Evolutionary conservation across 2,888 invertebrate species (phyloP), one percentile per base, ranked within the genome.

Genomic region (Bombylius major): DNA sequence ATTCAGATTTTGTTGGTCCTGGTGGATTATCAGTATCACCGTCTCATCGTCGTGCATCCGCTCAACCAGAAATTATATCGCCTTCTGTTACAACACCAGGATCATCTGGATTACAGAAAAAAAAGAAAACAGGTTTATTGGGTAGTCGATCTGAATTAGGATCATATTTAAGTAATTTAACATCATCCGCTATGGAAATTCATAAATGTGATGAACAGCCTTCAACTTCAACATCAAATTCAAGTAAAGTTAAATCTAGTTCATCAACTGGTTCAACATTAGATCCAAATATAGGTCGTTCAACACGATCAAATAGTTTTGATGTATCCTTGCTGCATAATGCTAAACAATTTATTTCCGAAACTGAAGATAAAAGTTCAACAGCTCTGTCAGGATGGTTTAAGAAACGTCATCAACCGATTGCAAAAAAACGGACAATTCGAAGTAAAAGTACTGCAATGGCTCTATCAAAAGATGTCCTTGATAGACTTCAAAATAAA

Each of bases 131-230:
- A 1, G 89, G 89, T 6, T 83, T 89, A 61, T 81, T 89, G 56
- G 89, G 89, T 75, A 86, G 89, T 60, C 87, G 89, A 72, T 86
- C 85, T 39, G 89, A 90, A 67, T 79, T 90, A 53, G 83, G 84
- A 62, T 84, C 85, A 64, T 87, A 89, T 75, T 81, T 89, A 62
- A 71, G 65, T 48, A 67, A 70, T 42, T 79, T 89, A 61, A 87
- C 89, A 8, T 87, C 88, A 4, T 88, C 89, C 14, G 86, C 88
- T 46, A 86, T 84, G 56, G 89, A 89, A 69, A 87, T 88, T 67
- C 82, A 86, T 68, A 79, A 81, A 69, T 84, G 82, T 67, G 84
- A 81, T 54, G 79, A 77, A 23, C 59, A 63, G 2, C 74, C 77
- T n/a, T 47, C 57, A 11, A 57, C 55, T 50, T 62, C 60, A 42